Percentiles rank a stretch among this genome's conserved stretches.
Evolutionary conservation across 92 coral and sea anemone species (phyloP).

Genomic region (Diadumene lineata): DNA sequence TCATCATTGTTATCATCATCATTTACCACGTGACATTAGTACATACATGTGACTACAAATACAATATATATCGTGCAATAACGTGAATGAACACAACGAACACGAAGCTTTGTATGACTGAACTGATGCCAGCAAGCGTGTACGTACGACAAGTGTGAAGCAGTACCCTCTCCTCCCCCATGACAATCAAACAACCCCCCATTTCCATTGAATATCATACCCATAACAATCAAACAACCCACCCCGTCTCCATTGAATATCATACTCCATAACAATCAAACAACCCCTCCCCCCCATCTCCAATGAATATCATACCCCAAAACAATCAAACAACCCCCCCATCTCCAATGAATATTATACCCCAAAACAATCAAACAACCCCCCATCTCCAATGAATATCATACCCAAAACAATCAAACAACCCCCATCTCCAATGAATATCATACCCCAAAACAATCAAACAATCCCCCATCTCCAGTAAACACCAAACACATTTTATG

Average conservation of each 20-base stretch:
- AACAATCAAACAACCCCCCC: background rate
- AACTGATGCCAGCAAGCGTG: slow-evolving; percentile 16
- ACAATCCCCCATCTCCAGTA: too few relatives aligned
- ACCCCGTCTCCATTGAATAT: background rate
- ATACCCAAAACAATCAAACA: too few relatives aligned
- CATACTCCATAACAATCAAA: background rate
- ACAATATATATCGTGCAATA: slow-evolving; percentile 25
- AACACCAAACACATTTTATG: too few relatives aligned
- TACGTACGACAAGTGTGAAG: slow-evolving; percentile 19
- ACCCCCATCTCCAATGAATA: too few relatives aligned
- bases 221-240: too few relatives aligned
- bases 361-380: too few relatives aligned
- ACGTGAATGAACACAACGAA: slow-evolving; percentile 27
- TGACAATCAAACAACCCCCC: background rate
- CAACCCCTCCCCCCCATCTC: background rate
- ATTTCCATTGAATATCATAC: background rate
- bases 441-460: background rate
- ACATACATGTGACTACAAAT: background rate
- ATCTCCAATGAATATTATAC: too few relatives aligned
- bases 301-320: background rate
- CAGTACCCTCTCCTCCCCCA: background rate
- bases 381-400: too few relatives aligned
- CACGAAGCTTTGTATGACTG: slow-evolving; percentile 18
- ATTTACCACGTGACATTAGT: background rate
- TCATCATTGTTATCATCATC: background rate